Evolutionary conservation across 2,888 invertebrate species (phyloP), one percentile per base, ranked within the genome.

Genomic region (Perizoma flavofasciatum): DNA sequence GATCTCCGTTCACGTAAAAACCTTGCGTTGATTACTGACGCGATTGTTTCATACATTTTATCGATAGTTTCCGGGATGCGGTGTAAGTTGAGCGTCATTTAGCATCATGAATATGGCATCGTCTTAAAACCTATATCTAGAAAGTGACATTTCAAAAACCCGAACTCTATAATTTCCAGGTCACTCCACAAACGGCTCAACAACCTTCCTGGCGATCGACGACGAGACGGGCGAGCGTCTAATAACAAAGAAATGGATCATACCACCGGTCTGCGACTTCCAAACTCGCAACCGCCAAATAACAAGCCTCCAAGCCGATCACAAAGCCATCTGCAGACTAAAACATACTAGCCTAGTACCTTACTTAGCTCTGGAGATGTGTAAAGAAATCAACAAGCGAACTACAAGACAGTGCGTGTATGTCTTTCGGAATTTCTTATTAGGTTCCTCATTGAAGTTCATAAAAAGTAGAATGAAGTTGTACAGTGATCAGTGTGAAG

Each of bases 201-300:
- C 95, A 33, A 95, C 96, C 4, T 97, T 95, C 81, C 93, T 94
- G 22, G 97, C 96, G 5, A 94, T 97, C 22, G 97, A 97, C 77
- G 93, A 93, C 55, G 93, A 94, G 59, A 93, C 94, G 9, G 97
- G 97, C 0, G 95, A 96, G 67, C 79, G 95, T 49, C 86, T 97
- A 0, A 94, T 95, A 37, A 91, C 97, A 9, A 95, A 94, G 34
- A 97, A 97, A 81, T 98, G 97, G 97, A 92, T 85, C 46, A 85
- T 96, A 5, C 82, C 82, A 63, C 66, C 91, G 67, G 75, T 86
- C 0, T 63, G 75, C 0, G 86, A 91, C 77, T 87, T 86, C 66
- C 86, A 85, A 74, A 82, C 88, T 0, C 81, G 93, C 2, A 88
- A 91, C 64, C 93, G 92, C 53, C 94, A 96, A 83, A 81, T 96